Evolutionary conservation across 2,113 vertebrate species (phyloP), one percentile per base, ranked within the genome.

Genomic region (Dipodomys merriami): DNA sequence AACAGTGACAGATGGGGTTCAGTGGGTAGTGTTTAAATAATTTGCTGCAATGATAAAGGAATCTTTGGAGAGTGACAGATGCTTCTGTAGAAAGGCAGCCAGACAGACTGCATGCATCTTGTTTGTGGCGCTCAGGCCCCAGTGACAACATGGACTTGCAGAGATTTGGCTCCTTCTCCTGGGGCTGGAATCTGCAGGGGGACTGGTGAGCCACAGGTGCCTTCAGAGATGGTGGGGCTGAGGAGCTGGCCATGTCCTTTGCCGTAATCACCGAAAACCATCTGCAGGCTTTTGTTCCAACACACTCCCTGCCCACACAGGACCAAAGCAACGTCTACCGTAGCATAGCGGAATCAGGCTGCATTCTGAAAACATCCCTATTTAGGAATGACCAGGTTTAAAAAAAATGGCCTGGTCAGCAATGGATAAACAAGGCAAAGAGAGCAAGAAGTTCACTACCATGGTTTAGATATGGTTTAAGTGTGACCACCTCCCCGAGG

Each of bases 11-110:
- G 97, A 98, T 97, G 97, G 97, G 97, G 97, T 97, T 76, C 97
- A 73, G 95, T 96, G 96, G 97, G 96, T 97, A 98, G 95, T 93
- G 91, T 94, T 97, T 97, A 98, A 98, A 97, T 97, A 95, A 97
- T 98, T 98, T 98, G 97, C 96, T 92, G 94, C 94, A 79, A 73
- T 85, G 97, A 88, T 84, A 96, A 95, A 97, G 91, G 62, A 96
- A 97, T 96, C 1, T 60, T 35, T 89, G 83, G 93, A 91, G 96
- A 97, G 95, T 80, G 97, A 96, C 97, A 97, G 97, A 97, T 97
- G 97, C 95, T 94, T 81, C 78, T 0, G 23, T 82, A 88, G 96
- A 96, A 96, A 98, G 95, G 78, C 72, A 46, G 96, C 86, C 94
- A 67, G 93, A 88, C 77, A 96, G 90, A 93, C 80, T 13, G 93